These are phyloP conservation scores for Emydocephalus ijimae DNA, from an alignment of 2,113 vertebrate genomes.

Conservation along the genomic window DNA sequence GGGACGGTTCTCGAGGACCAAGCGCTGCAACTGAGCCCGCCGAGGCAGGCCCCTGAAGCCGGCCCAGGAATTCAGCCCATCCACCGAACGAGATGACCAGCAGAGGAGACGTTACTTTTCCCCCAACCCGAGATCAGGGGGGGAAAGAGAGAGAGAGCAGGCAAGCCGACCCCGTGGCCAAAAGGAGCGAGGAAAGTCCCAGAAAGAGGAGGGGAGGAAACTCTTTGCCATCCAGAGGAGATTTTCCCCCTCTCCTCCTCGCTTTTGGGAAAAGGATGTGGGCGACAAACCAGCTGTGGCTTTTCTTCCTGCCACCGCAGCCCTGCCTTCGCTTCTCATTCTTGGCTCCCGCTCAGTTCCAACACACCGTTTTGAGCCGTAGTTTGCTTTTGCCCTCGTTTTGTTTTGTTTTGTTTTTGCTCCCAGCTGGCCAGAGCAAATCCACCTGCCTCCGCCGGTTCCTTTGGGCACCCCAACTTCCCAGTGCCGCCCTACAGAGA, in stretches of 20 bases:
- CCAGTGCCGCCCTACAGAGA: slow-evolving; percentile 66
- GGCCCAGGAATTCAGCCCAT: background rate
- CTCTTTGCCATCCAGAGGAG: slow-evolving; percentile 3
- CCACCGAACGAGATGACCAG: background rate
- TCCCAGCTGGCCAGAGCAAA: slow-evolving; percentile 53
- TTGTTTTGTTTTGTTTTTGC: slow-evolving; percentile 38
- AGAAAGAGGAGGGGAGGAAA: background rate
- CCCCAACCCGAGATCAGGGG: too few relatives aligned
- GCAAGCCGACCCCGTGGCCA: background rate
- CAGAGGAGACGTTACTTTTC: background rate
- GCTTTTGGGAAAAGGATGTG: slow-evolving; percentile 35
- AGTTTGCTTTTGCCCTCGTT: slow-evolving; percentile 33
- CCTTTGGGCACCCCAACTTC: slow-evolving; percentile 55
- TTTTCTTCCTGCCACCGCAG: slow-evolving; percentile 52
- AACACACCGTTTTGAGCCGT: slow-evolving; percentile 47
- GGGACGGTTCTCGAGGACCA: slow-evolving; percentile 66
- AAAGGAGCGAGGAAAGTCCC: background rate
- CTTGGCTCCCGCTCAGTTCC: slow-evolving; percentile 54
- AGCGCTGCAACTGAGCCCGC: slow-evolving; percentile 52
- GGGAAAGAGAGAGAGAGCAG: background rate
- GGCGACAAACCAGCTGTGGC: slow-evolving; percentile 52
- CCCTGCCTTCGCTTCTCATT: slow-evolving; percentile 46
- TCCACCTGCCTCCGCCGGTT: slow-evolving; percentile 59
- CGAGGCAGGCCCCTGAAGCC: background rate
- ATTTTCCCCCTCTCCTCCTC: background rate